Conservation (phyloP, 2,888 invertebrate genomes). For the Hedya salicella region DNA sequence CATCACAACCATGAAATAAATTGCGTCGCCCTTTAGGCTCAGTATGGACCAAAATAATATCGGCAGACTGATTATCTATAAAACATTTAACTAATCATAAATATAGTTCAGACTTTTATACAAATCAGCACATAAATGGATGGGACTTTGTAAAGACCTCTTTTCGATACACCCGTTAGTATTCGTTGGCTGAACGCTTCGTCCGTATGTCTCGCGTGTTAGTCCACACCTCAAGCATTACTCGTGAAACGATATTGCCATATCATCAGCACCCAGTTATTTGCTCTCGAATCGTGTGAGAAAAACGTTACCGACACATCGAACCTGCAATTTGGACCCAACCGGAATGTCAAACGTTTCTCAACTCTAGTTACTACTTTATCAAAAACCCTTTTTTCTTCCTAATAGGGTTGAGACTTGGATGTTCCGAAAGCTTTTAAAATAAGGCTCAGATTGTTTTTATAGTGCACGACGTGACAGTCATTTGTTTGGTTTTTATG, state of each 20-base stretch:
- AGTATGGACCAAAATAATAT: no score
- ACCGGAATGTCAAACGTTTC: conserved; percentile 78
- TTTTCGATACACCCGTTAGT: not conserved
- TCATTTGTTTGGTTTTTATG: conserved; percentile 63
- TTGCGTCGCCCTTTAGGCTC: no score
- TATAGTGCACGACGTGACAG: conserved; percentile 58
- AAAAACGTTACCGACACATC: conserved; percentile 74
- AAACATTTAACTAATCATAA: no score
- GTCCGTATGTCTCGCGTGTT: conserved; percentile 51
- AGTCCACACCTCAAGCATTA: conserved; percentile 68
- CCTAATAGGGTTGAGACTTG: conserved; percentile 2
- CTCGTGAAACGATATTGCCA: conserved; percentile 74
- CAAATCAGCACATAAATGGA: no score
- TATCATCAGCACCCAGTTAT: conserved; percentile 81
- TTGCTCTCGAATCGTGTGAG: conserved; percentile 82
- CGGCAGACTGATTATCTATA: no score
- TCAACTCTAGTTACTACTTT: conserved; percentile 39
- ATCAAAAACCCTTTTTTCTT: conserved; percentile 6
- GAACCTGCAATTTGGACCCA: conserved; percentile 73
- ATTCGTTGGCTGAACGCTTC: not conserved
- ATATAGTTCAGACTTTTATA: no score
- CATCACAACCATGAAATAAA: no score
- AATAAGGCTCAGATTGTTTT: conserved; percentile 35
- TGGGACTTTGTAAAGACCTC: no score
- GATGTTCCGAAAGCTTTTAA: not conserved